Percentiles rank a stretch among this genome's conserved stretches.
phyloP scores from a whole-genome alignment of 2,797 vertebrate genomes.

The Serranus cabrilla region DNA sequence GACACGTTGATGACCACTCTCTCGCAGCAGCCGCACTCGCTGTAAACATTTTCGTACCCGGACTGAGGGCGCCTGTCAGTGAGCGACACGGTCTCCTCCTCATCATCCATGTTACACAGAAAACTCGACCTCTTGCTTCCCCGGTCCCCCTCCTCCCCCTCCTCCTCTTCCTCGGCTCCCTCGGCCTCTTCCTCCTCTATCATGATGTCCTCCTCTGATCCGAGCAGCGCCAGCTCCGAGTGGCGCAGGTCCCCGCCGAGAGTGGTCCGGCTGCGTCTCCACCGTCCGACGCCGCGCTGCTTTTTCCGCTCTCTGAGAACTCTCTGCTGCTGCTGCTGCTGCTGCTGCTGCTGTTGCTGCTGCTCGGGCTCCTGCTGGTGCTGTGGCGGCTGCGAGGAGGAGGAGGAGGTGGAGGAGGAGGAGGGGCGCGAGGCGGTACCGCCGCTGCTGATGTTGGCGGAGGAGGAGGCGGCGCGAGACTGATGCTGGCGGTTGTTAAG shows the following conservation, averaged over 20 bases:
- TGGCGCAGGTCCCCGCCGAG: conserved; percentile 93
- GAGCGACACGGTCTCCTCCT: conserved; percentile 90
- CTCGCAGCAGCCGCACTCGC: conserved; percentile 94
- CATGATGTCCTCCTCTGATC: conserved; percentile 96
- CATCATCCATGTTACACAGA: conserved; percentile 90
- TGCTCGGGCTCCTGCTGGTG: conserved; percentile 83
- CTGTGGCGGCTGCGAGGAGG: conserved; percentile 78
- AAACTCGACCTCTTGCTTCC: conserved; percentile 85
- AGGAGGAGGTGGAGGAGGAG: conserved; percentile 75
- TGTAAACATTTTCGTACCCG: conserved; percentile 91
- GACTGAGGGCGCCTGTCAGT: conserved; percentile 90
- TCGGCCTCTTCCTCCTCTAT: conserved; percentile 91
- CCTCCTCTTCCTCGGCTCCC: conserved; percentile 85
- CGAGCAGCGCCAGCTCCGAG: conserved; percentile 94
- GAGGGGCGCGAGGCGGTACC: conserved; percentile 85
- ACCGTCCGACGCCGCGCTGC: conserved; percentile 85
- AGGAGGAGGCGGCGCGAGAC: conserved; percentile 87
- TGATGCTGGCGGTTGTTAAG: conserved; percentile 87
- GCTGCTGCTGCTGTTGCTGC: conserved; percentile 74
- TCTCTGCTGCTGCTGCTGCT: conserved; percentile 76
- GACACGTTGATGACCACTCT: conserved; percentile 98
- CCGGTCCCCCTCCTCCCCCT: conserved; percentile 80
- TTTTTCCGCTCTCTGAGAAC: conserved; percentile 84
- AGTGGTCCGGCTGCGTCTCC: conserved; percentile 89
- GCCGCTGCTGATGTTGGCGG: conserved; percentile 81